phyloP scores from a whole-genome alignment of 2,797 vertebrate genomes.

The Cynodonichthys magdalenae region DNA sequence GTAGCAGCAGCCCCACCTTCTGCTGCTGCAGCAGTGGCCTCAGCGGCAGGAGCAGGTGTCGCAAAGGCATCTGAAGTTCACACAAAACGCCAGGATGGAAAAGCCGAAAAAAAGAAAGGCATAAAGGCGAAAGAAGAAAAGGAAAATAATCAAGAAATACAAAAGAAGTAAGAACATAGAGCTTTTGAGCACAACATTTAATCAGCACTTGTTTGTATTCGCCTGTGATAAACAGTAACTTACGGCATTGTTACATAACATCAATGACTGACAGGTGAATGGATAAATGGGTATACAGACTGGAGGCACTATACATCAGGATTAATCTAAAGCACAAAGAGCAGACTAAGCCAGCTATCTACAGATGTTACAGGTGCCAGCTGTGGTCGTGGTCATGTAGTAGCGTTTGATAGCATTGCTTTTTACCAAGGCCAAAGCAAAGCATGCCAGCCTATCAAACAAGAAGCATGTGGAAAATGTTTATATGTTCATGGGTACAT shows the following conservation, averaged over 20 bases:
- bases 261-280: slow-evolving; percentile 70
- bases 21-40: slow-evolving; percentile 87
- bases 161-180: slow-evolving; percentile 18
- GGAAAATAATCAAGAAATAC: slow-evolving; percentile 40
- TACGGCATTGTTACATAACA: slow-evolving; percentile 32
- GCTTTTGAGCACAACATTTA: slow-evolving; percentile 2
- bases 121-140: slow-evolving; percentile 32
- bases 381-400: slow-evolving; percentile 50
- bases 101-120: slow-evolving; percentile 9
- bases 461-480: slow-evolving; percentile 44
- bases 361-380: slow-evolving; percentile 49
- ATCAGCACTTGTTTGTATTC: slow-evolving; percentile 3
- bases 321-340: slow-evolving; percentile 47
- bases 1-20: slow-evolving; percentile 86
- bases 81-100: slow-evolving; percentile 47
- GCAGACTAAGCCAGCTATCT: slow-evolving; percentile 40
- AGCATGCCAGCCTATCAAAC: slow-evolving; percentile 72
- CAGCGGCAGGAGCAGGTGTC: slow-evolving; percentile 88
- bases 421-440: slow-evolving; percentile 66
- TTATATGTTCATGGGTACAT: slow-evolving; percentile 41
- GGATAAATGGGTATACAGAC: slow-evolving; percentile 67
- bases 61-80: slow-evolving; percentile 91
- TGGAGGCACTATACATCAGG: slow-evolving; percentile 62
- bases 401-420: slow-evolving; percentile 73
- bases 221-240: slow-evolving; percentile 3